Evolutionary conservation across 2,113 vertebrate species (phyloP).

Genomic region (Hippocampus abdominalis): DNA sequence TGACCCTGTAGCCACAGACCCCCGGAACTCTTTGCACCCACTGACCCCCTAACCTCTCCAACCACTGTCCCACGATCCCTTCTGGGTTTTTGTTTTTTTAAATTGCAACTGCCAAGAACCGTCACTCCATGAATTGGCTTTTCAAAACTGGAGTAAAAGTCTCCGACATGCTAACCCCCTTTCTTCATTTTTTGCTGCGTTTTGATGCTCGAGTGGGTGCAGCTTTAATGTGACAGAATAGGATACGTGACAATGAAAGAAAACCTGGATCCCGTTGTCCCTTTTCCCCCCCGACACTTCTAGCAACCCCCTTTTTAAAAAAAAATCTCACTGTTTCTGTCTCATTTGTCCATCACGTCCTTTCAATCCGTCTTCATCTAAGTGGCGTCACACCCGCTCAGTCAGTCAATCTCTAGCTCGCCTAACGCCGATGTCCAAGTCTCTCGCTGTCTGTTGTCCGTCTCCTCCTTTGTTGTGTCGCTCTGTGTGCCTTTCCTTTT

Average conservation of each 20-base stretch:
- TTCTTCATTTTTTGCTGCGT: background rate
- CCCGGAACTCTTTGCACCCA: constrained; percentile 42
- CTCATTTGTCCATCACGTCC: constrained; percentile 61
- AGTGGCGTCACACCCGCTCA: constrained; percentile 34
- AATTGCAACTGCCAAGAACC: constrained; percentile 16
- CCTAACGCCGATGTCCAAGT: constrained; percentile 37
- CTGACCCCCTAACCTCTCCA: constrained; percentile 63
- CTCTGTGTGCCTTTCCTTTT: constrained; percentile 50
- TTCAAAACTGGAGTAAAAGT: background rate
- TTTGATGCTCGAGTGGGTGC: background rate
- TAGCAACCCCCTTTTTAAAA: constrained; percentile 45
- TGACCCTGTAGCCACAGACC: constrained; percentile 52
- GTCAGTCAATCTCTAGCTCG: constrained; percentile 47
- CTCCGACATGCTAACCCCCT: background rate
- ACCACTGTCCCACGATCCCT: constrained; percentile 67
- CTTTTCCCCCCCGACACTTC: constrained; percentile 15
- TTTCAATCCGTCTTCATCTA: constrained; percentile 59
- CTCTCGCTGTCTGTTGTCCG: constrained; percentile 50
- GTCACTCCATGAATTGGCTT: constrained; percentile 7
- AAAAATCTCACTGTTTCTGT: constrained; percentile 48
- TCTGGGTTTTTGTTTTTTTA: constrained; percentile 20
- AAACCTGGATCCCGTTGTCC: constrained; percentile 12
- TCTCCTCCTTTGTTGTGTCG: constrained; percentile 51
- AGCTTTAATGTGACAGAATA: constrained; percentile 5
- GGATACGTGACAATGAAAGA: background rate